Conservation (phyloP, 1,140 invertebrate species). For the Pseudachorutes palmiensis region DNA sequence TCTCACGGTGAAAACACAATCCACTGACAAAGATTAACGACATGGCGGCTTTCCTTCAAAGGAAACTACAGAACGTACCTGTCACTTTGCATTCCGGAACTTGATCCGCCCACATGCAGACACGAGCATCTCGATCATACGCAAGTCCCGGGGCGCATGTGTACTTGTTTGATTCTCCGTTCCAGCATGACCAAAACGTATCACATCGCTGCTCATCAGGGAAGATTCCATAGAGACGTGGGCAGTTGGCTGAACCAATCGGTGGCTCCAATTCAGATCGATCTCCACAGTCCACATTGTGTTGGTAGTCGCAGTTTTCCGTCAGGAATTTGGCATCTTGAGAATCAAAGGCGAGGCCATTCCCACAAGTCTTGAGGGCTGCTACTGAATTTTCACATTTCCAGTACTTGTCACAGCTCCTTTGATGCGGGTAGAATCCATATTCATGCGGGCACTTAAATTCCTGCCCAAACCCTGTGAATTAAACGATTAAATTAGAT, state of each 20-base stretch:
- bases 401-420: constrained; percentile 90
- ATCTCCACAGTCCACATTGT: constrained; percentile 89
- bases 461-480: constrained; percentile 14
- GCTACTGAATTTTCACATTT: constrained; percentile 83
- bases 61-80: constrained; percentile 49
- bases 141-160: constrained; percentile 88
- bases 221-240: constrained; percentile 85
- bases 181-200: constrained; percentile 94
- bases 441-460: constrained; percentile 93
- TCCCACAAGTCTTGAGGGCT: constrained; percentile 85
- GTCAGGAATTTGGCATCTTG: constrained; percentile 77
- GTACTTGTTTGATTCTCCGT: constrained; percentile 83
- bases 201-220: constrained; percentile 68
- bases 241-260: constrained; percentile 73
- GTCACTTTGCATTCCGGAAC: constrained; percentile 81
- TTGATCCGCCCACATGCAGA: constrained; percentile 92
- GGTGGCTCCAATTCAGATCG: constrained; percentile 75
- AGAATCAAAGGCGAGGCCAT: constrained; percentile 85
- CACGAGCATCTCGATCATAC: constrained; percentile 77
- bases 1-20: not conserved
- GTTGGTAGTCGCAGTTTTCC: constrained; percentile 90
- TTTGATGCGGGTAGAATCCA: constrained; percentile 82
- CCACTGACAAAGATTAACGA: constrained; percentile 1
- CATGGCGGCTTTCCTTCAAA: not conserved
- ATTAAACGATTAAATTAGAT: too few species aligned